phyloP scores from a whole-genome alignment of 2,888 invertebrate genomes.

The Agrochola lychnidis region DNA sequence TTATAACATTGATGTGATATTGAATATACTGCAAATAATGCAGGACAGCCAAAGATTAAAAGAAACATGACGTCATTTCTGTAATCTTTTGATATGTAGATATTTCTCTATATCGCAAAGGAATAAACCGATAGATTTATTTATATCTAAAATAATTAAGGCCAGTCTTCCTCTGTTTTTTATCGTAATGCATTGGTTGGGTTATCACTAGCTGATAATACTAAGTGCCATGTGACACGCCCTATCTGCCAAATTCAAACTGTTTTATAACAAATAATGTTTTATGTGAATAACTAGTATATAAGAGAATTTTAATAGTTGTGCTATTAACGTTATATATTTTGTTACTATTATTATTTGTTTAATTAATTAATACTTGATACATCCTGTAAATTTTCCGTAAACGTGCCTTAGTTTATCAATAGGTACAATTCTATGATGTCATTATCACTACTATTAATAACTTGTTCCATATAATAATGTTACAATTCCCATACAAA shows the following conservation, averaged over 20 bases:
- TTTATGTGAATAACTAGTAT: slow-evolving; percentile 55
- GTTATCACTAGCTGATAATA: slow-evolving; percentile 87
- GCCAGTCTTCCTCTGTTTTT: slow-evolving; percentile 84
- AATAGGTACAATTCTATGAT: slow-evolving; percentile 59
- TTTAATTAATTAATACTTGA: slow-evolving; percentile 50
- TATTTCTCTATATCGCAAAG: slow-evolving; percentile 69
- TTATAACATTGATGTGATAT: slow-evolving; percentile 74
- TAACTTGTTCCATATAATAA: slow-evolving; percentile 49
- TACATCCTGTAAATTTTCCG: slow-evolving; percentile 64
- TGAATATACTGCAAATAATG: slow-evolving; percentile 74
- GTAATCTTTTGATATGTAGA: slow-evolving; percentile 80
- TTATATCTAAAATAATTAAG: slow-evolving; percentile 81
- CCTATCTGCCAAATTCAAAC: slow-evolving; percentile 84
- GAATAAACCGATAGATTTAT: slow-evolving; percentile 74
- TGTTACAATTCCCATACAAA: slow-evolving; percentile 51
- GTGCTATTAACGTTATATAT: slow-evolving; percentile 54
- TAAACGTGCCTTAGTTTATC: slow-evolving; percentile 51
- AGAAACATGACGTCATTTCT: slow-evolving; percentile 82
- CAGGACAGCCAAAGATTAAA: slow-evolving; percentile 86
- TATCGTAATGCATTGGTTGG: slow-evolving; percentile 88
- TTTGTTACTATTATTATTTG: slow-evolving; percentile 54
- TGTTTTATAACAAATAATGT: slow-evolving; percentile 62
- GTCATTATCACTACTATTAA: slow-evolving; percentile 56
- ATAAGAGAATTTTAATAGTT: slow-evolving; percentile 53
- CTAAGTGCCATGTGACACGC: slow-evolving; percentile 88